A percentile compares a stretch with the other conserved stretches of the same genome.
Evolutionary conservation across 1,140 invertebrate species (phyloP).

Genomic region (Drosophila nebulosa): DNA sequence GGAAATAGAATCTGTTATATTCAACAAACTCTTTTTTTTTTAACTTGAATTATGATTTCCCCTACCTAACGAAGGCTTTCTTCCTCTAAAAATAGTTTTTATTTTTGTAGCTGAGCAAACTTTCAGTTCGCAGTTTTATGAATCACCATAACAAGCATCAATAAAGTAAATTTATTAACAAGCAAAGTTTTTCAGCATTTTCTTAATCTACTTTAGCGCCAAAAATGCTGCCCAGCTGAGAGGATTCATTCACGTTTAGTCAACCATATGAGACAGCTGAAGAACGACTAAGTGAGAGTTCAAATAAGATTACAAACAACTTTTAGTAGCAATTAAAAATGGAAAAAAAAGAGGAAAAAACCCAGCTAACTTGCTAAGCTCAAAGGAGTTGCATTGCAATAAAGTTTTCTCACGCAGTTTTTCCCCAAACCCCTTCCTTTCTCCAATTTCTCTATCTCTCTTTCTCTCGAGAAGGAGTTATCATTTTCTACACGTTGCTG

Average conservation of each 20-base stretch:
- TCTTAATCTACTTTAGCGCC: not conserved
- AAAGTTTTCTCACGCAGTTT: conserved; percentile 1
- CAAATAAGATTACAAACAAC: conserved; percentile 2
- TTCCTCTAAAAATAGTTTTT: too few species aligned
- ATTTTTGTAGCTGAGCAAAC: too few species aligned
- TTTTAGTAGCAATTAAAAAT: not conserved
- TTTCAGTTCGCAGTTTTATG: too few species aligned
- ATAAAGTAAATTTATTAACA: not conserved
- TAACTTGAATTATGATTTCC: too few species aligned
- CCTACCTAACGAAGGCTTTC: too few species aligned
- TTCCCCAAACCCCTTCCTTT: not conserved
- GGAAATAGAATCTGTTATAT: too few species aligned
- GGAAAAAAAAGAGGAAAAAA: not conserved
- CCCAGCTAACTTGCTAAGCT: not conserved
- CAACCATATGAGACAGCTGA: not conserved
- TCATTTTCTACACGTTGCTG: not conserved
- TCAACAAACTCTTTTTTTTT: too few species aligned
- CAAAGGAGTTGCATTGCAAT: not conserved
- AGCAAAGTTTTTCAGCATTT: not conserved
- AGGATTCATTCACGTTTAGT: not conserved
- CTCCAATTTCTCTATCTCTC: too few species aligned
- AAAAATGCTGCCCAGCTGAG: not conserved
- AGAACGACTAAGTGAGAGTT: not conserved
- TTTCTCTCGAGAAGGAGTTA: not conserved
- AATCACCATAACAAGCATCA: too few species aligned